Conservation (phyloP, 1,140 invertebrate genomes). For the Temnothorax nylanderi region DNA sequence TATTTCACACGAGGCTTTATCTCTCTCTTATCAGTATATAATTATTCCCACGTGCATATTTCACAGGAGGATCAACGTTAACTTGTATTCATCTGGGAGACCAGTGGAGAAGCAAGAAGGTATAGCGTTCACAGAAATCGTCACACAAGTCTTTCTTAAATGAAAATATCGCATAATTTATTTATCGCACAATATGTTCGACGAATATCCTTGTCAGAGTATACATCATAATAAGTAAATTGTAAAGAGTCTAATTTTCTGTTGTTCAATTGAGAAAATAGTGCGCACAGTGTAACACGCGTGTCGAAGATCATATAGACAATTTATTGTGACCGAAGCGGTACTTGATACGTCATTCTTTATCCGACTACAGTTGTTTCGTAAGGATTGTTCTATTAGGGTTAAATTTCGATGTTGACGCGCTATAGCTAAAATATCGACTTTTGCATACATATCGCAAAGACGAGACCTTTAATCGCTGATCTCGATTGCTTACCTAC, state of each 20-base stretch:
- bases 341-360: background rate
- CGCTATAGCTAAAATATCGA: constrained; percentile 16
- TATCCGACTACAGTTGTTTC: constrained; percentile 22
- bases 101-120: background rate
- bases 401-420: constrained; percentile 22
- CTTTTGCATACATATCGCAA: background rate
- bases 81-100: background rate
- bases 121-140: background rate
- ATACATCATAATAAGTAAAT: constrained; percentile 9
- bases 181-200: constrained; percentile 64
- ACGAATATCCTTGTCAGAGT: constrained; percentile 39
- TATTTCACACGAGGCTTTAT: background rate
- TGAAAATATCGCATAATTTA: constrained; percentile 75
- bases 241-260: constrained; percentile 10
- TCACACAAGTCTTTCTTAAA: constrained; percentile 46
- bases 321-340: constrained; percentile 22
- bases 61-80: background rate
- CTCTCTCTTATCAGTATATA: background rate
- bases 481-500: background rate
- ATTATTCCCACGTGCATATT: background rate
- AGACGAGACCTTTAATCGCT: background rate
- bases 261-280: constrained; percentile 53
- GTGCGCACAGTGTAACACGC: background rate
- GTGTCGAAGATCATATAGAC: constrained; percentile 21
- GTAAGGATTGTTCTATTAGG: background rate